These are phyloP conservation scores for Hydrolagus affinis DNA, from an alignment of 2,113 vertebrate genomes.

Conservation along the genomic window DNA sequence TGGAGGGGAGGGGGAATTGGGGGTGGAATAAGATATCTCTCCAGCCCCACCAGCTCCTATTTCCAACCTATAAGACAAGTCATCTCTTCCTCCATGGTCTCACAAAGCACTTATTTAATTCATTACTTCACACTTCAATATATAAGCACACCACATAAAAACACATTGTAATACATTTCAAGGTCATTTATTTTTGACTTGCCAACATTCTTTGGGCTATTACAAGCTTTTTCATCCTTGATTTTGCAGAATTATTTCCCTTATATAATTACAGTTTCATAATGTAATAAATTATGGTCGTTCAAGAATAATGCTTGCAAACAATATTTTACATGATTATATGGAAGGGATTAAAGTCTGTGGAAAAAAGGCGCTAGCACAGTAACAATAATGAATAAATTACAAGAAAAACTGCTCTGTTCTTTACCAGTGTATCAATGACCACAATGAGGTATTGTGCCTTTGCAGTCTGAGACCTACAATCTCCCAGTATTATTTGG, in stretches of 20 bases:
- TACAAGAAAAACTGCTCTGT: not conserved
- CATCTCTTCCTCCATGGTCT: not conserved
- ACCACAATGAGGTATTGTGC: not conserved
- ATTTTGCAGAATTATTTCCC: not conserved
- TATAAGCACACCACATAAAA: not conserved
- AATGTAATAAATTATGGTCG: not conserved
- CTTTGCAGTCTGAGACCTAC: not conserved
- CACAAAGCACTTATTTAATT: not conserved
- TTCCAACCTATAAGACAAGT: too few relatives aligned
- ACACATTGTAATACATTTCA: not conserved
- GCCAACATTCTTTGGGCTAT: not conserved
- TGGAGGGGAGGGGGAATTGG: too few relatives aligned
- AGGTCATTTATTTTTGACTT: not conserved
- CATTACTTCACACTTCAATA: not conserved
- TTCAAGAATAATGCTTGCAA: not conserved
- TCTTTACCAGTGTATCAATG: conserved; percentile 6
- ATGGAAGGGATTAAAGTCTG: not conserved
- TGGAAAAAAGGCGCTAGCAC: not conserved
- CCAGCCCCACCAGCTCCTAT: too few relatives aligned
- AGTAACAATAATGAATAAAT: not conserved
- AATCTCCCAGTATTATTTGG: conserved; percentile 24
- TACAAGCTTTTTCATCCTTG: not conserved
- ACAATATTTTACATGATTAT: not conserved
- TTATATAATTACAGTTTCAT: not conserved
- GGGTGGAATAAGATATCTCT: too few relatives aligned